phyloP scores from a whole-genome alignment of 2,797 vertebrate genomes.

The Cynopterus sphinx region DNA sequence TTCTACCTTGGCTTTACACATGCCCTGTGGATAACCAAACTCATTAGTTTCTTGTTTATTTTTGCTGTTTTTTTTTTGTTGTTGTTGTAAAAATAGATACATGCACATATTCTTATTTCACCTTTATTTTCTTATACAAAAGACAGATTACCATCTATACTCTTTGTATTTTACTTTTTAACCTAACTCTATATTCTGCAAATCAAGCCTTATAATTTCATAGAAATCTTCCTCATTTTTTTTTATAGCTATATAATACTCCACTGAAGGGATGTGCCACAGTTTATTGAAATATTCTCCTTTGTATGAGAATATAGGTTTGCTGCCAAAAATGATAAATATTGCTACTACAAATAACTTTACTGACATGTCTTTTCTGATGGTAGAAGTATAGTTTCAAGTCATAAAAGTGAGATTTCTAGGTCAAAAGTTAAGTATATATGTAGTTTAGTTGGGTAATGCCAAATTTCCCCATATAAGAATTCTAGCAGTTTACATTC shows the following conservation, averaged over 20 bases:
- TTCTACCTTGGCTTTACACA: neutral
- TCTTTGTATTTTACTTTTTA: neutral
- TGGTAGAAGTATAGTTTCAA: neutral
- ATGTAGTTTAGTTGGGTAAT: neutral
- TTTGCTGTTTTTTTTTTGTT: neutral
- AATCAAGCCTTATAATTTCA: neutral
- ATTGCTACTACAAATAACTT: neutral
- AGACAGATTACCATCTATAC: neutral
- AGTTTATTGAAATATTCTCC: neutral
- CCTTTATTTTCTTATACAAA: neutral
- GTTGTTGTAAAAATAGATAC: neutral
- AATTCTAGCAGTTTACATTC: neutral
- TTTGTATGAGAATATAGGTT: neutral
- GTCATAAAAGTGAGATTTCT: neutral
- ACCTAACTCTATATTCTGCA: neutral
- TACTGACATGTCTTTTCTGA: neutral
- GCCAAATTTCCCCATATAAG: neutral
- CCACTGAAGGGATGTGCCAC: neutral
- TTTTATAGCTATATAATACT: neutral
- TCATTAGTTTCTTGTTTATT: neutral
- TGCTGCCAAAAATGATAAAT: neutral
- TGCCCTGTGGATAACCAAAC: neutral
- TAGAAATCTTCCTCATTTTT: neutral
- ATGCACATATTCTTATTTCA: neutral
- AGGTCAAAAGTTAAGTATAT: neutral